Evolutionary conservation across 1,140 invertebrate species (phyloP).

Genomic region (Magallana gigas): DNA sequence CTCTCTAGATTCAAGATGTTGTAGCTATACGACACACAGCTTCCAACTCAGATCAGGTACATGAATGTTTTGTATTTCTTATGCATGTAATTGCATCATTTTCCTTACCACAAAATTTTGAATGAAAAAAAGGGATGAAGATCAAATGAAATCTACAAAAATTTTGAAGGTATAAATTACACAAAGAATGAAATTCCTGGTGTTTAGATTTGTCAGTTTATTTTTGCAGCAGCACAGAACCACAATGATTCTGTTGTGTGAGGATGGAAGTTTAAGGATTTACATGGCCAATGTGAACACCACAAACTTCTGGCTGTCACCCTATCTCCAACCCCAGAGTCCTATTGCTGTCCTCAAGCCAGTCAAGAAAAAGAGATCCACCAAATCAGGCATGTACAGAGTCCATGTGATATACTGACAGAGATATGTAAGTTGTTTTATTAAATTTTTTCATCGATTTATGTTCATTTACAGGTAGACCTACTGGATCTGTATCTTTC

Average conservation of each 20-base stretch:
- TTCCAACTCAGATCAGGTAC: slow-evolving; percentile 81
- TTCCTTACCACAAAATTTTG: too few relatives aligned
- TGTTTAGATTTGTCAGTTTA: neutral
- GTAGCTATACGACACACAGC: slow-evolving; percentile 92
- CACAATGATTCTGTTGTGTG: slow-evolving; percentile 95
- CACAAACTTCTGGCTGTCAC: slow-evolving; percentile 81
- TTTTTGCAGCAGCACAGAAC: slow-evolving; percentile 85
- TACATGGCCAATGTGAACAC: slow-evolving; percentile 82
- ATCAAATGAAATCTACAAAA: too few relatives aligned
- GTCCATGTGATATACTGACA: neutral
- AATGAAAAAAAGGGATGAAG: too few relatives aligned
- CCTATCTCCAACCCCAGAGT: slow-evolving; percentile 76
- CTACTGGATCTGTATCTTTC: slow-evolving; percentile 83
- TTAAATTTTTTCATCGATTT: neutral
- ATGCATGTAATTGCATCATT: too few relatives aligned
- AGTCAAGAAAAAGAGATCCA: slow-evolving; percentile 78
- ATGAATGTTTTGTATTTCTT: neutral
- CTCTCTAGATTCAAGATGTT: slow-evolving; percentile 91
- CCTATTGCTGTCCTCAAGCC: slow-evolving; percentile 76
- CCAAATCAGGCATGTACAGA: slow-evolving; percentile 71
- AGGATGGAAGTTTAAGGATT: slow-evolving; percentile 96
- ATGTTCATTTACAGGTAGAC: slow-evolving; percentile 63
- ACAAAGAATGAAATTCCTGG: neutral
- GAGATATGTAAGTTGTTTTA: neutral
- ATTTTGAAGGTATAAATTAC: too few relatives aligned